Conservation (phyloP, 1,140 invertebrate species). For the Nasonia longicornis region DNA sequence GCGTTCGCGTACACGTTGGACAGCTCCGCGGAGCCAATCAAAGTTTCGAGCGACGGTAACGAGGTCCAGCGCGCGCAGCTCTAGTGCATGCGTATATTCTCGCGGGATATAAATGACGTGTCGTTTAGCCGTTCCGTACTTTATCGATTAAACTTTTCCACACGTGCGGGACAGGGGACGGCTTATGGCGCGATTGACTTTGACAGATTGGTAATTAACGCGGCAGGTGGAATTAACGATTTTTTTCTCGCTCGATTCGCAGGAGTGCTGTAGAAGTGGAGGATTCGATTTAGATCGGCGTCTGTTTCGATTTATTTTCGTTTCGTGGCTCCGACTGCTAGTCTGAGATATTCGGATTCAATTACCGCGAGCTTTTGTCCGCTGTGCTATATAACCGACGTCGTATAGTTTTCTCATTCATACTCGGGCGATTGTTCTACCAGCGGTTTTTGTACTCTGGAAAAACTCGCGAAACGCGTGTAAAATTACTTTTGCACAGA, state of each 20-base stretch:
- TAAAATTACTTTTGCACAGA: no score
- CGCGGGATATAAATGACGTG: background rate
- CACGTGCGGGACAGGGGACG: background rate
- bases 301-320: background rate
- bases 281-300: background rate
- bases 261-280: background rate
- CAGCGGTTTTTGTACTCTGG: no score
- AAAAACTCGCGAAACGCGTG: no score
- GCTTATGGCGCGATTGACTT: background rate
- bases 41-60: conserved; percentile 13
- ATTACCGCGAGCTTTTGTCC: background rate
- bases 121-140: background rate
- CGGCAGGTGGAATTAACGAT: background rate
- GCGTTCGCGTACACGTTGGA: no score
- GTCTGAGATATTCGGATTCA: background rate
- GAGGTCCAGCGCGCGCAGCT: background rate
- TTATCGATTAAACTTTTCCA: background rate
- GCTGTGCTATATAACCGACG: no score
- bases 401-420: no score
- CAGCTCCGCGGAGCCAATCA: conserved; percentile 17
- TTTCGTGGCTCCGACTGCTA: background rate
- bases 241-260: background rate
- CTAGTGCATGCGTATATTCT: background rate
- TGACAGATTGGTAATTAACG: conserved; percentile 31
- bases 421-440: no score